phyloP scores from a whole-genome alignment of 1,140 invertebrate genomes.

The Pogonus chalceus region DNA sequence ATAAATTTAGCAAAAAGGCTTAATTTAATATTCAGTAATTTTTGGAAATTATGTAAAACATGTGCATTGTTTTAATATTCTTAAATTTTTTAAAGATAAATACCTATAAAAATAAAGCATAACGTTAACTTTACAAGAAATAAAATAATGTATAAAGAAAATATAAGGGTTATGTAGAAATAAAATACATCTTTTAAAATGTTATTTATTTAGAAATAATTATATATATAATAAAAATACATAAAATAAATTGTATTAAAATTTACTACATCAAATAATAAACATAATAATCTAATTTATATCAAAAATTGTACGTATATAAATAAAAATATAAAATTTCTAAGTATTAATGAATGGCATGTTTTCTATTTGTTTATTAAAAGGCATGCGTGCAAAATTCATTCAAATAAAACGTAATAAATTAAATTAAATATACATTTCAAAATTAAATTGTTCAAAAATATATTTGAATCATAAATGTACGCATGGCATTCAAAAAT shows the following conservation, averaged over 20 bases:
- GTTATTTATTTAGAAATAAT: slow-evolving; percentile 7
- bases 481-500: not conserved
- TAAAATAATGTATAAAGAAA: too few relatives aligned
- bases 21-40: too few relatives aligned
- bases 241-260: not conserved
- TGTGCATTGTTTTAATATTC: too few relatives aligned
- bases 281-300: not conserved
- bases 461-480: not conserved
- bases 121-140: too few relatives aligned
- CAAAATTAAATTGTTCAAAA: not conserved
- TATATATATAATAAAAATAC: slow-evolving; percentile 4
- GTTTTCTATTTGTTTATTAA: not conserved
- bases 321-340: slow-evolving; percentile 4
- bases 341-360: not conserved
- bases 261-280: slow-evolving; percentile 2
- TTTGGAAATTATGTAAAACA: too few relatives aligned
- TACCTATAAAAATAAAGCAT: too few relatives aligned
- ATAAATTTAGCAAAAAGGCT: too few relatives aligned
- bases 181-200: too few relatives aligned
- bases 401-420: not conserved
- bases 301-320: slow-evolving; percentile 1
- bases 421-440: not conserved
- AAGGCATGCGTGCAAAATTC: not conserved
- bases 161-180: too few relatives aligned
- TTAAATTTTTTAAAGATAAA: too few relatives aligned